phyloP scores from a whole-genome alignment of 2,888 invertebrate genomes.

The Acronicta aceris region DNA sequence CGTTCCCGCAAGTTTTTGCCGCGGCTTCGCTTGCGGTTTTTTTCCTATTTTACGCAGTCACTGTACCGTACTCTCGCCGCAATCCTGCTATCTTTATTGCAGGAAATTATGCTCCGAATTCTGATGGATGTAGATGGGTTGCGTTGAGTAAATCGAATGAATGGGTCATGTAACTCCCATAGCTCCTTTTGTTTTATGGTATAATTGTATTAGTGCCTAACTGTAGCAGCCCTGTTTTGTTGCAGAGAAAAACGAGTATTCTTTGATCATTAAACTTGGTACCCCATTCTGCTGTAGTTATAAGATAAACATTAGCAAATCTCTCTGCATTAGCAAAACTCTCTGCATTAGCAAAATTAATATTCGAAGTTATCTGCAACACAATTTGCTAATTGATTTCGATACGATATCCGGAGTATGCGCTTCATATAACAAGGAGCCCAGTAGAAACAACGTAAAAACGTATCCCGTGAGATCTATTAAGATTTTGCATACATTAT shows the following conservation, averaged over 20 bases:
- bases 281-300: no score
- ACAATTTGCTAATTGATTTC: neutral
- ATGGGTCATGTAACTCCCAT: slow-evolving; percentile 6
- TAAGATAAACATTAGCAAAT: no score
- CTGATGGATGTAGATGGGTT: slow-evolving; percentile 33
- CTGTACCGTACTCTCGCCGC: slow-evolving; percentile 48
- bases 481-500: slow-evolving; percentile 52
- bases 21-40: slow-evolving; percentile 37
- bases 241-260: neutral
- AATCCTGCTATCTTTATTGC: slow-evolving; percentile 50
- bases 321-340: no score
- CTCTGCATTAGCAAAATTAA: no score
- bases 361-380: neutral
- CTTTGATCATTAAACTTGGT: no score
- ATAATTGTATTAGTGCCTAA: neutral
- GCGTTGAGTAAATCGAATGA: slow-evolving; percentile 33
- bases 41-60: slow-evolving; percentile 32
- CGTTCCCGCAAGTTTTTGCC: slow-evolving; percentile 38
- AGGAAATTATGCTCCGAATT: slow-evolving; percentile 61
- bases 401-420: slow-evolving; percentile 16
- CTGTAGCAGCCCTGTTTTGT: neutral
- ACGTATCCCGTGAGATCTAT: slow-evolving; percentile 44
- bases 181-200: neutral
- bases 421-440: slow-evolving; percentile 44
- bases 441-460: slow-evolving; percentile 43